Conservation (phyloP, 2,113 vertebrate species). For the Phylloscopus whistleri region DNA sequence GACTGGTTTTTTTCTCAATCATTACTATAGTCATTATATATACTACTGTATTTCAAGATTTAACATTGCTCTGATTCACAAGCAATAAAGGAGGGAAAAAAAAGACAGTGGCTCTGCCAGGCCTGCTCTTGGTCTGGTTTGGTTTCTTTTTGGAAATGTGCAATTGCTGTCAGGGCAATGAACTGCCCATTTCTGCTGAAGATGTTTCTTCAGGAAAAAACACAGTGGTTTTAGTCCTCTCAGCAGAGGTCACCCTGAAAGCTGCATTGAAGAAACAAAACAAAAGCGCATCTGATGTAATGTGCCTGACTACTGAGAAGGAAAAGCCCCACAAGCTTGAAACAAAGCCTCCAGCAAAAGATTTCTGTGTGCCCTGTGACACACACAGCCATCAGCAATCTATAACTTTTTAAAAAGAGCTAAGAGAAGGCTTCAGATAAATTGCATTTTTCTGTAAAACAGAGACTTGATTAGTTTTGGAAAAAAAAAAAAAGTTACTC, state of each 20-base stretch:
- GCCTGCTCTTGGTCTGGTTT: background rate
- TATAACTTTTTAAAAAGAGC: background rate
- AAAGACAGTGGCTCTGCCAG: background rate
- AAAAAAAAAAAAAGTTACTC: background rate
- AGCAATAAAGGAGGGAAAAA: background rate
- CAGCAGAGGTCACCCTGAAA: conserved; percentile 44
- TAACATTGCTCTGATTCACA: background rate
- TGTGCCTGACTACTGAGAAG: background rate
- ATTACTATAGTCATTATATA: background rate
- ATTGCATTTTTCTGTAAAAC: background rate
- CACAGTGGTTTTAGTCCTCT: conserved; percentile 13
- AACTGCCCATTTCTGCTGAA: background rate
- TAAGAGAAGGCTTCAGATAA: background rate
- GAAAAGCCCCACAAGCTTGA: background rate
- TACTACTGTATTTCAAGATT: background rate
- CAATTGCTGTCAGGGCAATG: background rate
- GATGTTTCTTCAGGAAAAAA: background rate
- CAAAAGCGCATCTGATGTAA: conserved; percentile 3
- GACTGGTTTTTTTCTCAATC: background rate
- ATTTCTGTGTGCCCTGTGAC: background rate
- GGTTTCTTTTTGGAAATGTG: background rate
- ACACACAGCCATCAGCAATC: background rate
- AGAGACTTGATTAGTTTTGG: background rate
- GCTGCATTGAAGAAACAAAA: background rate
- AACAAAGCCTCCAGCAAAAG: conserved; percentile 25